A percentile compares a stretch with the other conserved stretches of the same genome.
Conservation (phyloP, 2,113 vertebrate genomes). For the Coreoperca whiteheadi region DNA sequence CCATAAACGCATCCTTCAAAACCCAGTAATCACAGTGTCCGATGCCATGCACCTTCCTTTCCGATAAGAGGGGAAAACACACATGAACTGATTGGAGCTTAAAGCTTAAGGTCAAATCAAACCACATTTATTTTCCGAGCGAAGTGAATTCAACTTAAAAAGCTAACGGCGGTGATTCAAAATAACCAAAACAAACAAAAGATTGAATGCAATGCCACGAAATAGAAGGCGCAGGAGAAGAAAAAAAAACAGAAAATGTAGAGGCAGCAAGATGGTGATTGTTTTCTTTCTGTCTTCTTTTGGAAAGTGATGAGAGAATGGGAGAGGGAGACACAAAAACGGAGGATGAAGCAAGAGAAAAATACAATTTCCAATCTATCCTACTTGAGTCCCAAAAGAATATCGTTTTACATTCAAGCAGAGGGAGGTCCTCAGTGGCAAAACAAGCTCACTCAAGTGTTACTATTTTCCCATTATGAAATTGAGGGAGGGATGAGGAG, state of each 20-base stretch:
- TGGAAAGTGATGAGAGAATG: not conserved
- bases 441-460: slow-evolving; percentile 68
- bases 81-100: not conserved
- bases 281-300: too few relatives aligned
- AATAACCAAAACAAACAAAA: not conserved
- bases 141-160: not conserved
- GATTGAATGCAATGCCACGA: not conserved
- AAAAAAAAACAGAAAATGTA: not conserved
- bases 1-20: not conserved
- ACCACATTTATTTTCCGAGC: not conserved
- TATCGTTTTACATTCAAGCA: slow-evolving; percentile 43
- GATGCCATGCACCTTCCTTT: not conserved
- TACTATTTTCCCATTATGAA: slow-evolving; percentile 73
- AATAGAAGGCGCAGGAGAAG: not conserved
- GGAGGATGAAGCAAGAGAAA: not conserved
- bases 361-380: not conserved
- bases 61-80: not conserved
- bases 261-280: not conserved
- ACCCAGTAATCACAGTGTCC: not conserved
- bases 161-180: not conserved
- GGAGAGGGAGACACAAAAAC: not conserved
- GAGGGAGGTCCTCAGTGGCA: slow-evolving; percentile 44
- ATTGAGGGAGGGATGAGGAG: slow-evolving; percentile 35
- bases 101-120: not conserved
- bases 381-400: slow-evolving; percentile 41